A percentile compares a stretch with the other conserved stretches of the same genome.
These are phyloP conservation scores for Solenopsis invicta DNA, from an alignment of 1,140 invertebrate species.

Conservation along the genomic window DNA sequence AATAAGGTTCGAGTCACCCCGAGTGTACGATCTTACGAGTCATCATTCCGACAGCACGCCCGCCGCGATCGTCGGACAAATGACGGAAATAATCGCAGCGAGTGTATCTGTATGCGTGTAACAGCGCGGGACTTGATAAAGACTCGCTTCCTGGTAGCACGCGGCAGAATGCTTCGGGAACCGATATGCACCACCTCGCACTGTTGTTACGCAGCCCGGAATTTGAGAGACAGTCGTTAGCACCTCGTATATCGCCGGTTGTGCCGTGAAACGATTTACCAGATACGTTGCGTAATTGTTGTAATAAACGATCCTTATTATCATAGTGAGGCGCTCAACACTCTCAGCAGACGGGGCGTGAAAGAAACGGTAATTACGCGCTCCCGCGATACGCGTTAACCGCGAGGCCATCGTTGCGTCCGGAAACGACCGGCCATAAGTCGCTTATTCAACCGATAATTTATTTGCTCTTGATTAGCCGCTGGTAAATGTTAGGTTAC, in stretches of 20 bases:
- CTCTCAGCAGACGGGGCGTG: conserved; percentile 22
- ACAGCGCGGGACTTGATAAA: not conserved
- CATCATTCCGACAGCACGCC: conserved; percentile 32
- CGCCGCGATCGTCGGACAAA: not conserved
- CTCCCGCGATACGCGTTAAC: conserved; percentile 38
- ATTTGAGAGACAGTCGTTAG: conserved; percentile 50
- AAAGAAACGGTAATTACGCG: conserved; percentile 61
- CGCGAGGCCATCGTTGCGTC: not conserved
- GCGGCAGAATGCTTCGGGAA: not conserved
- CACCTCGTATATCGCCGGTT: conserved; percentile 49
- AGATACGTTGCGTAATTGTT: conserved; percentile 67
- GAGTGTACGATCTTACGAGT: conserved; percentile 40
- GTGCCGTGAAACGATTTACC: conserved; percentile 35
- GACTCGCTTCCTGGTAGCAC: conserved; percentile 34
- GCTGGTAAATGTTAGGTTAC: not conserved
- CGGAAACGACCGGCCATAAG: conserved; percentile 24
- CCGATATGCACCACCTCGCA: not conserved
- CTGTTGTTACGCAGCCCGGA: not conserved
- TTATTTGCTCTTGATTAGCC: conserved; percentile 41
- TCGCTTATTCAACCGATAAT: conserved; percentile 33
- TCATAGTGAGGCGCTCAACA: conserved; percentile 55
- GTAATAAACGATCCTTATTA: conserved; percentile 68
- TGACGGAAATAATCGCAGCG: conserved; percentile 25
- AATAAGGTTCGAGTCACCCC: not conserved
- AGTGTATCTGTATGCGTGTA: not conserved